Conservation (phyloP, 2,797 vertebrate genomes). For the Enteromius afrohamiltoni region DNA sequence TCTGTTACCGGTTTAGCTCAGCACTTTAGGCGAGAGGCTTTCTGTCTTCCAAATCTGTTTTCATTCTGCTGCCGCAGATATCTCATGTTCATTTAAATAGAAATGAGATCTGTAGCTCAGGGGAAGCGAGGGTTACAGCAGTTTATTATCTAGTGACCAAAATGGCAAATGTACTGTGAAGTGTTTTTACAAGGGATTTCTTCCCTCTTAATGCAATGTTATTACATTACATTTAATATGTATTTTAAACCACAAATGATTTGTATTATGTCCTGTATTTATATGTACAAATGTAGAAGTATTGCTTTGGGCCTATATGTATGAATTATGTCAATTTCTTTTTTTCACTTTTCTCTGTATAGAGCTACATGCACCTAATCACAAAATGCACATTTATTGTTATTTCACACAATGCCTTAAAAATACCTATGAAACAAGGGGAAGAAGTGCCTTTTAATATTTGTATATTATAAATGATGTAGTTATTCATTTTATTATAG, state of each 20-base stretch:
- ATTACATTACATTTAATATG: not conserved
- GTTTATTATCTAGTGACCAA: conserved; percentile 58
- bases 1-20: conserved; percentile 51
- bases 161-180: conserved; percentile 58
- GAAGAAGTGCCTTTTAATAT: conserved; percentile 19
- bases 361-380: not conserved
- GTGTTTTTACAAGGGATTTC: conserved; percentile 40
- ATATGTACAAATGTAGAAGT: not conserved
- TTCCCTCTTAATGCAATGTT: conserved; percentile 23
- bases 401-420: conserved; percentile 13
- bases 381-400: conserved; percentile 19
- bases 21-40: conserved; percentile 34
- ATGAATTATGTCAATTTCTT: not conserved
- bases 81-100: conserved; percentile 52
- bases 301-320: not conserved
- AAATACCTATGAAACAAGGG: not conserved
- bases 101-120: conserved; percentile 54
- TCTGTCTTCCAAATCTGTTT: conserved; percentile 43
- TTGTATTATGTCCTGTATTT: conserved; percentile 2
- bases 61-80: conserved; percentile 34
- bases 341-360: conserved; percentile 8
- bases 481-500: not conserved
- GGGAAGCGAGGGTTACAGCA: conserved; percentile 49
- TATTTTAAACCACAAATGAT: conserved; percentile 26
- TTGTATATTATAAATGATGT: not conserved